phyloP scores from a whole-genome alignment of 2,888 invertebrate genomes.

The Parelbella ahira region DNA sequence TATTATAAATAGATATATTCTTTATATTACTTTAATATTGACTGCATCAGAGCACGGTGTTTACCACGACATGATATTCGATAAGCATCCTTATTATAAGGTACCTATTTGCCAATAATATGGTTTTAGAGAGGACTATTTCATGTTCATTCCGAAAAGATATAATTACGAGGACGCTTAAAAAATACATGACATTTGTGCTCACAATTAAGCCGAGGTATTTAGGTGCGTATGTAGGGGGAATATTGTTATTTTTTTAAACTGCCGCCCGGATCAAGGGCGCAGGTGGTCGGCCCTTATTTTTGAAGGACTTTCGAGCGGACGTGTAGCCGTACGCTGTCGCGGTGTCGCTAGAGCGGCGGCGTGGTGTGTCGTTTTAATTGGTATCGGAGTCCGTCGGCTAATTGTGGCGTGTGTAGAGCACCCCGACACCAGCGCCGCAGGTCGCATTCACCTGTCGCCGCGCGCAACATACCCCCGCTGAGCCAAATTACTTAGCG shows the following conservation, averaged over 20 bases:
- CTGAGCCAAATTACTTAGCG: slow-evolving; percentile 46
- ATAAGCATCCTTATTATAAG: no score
- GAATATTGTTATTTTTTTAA: slow-evolving; percentile 11
- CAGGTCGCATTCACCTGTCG: slow-evolving; percentile 56
- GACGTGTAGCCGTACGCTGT: neutral
- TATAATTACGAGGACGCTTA: no score
- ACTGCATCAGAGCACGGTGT: no score
- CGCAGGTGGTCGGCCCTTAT: neutral
- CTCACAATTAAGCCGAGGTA: no score
- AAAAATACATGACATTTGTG: no score
- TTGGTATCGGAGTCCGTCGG: slow-evolving; percentile 53
- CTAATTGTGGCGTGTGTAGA: slow-evolving; percentile 55
- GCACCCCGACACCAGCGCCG: slow-evolving; percentile 41
- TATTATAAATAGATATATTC: no score
- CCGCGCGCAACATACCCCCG: slow-evolving; percentile 31
- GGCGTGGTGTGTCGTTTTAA: slow-evolving; percentile 42
- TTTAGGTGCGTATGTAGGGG: no score
- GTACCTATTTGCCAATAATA: no score
- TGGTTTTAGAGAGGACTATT: no score
- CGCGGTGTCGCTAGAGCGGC: slow-evolving; percentile 10
- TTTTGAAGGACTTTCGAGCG: neutral
- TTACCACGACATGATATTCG: no score
- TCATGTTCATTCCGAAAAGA: no score
- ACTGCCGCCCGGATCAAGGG: slow-evolving; percentile 3
- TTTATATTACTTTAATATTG: no score